Evolutionary conservation across 2,888 invertebrate genomes (phyloP), one percentile per base, ranked within the genome.

Genomic region (Meteorus cinctellus): DNA sequence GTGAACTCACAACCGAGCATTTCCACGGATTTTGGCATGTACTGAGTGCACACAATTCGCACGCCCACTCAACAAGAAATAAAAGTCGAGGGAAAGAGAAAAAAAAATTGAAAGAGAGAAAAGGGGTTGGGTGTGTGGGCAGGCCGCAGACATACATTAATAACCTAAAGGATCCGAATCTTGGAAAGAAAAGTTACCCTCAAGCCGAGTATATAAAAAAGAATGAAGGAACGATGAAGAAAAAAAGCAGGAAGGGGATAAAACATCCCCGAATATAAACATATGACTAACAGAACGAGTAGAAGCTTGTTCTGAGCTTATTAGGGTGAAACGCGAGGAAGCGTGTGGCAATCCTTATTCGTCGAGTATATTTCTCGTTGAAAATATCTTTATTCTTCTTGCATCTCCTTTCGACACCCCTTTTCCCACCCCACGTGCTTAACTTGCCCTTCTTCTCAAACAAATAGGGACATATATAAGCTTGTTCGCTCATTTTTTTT

Each of bases 81-180:
- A 63, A 34, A 48, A 48, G 48, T 48, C 16, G 8, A 41, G 41
- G 41, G 41, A 41, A 41, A 41, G 8, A 34, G n/a, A 34, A 41
- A 41, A 41, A 12, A 41, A 41, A 41, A 41, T 12, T 10, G 62
- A 24, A 12, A 36, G n/a, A n/a, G 24, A 34, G 41, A 31, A n/a
- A 51, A 66, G 19, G 27, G 31, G 65, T 10, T 45, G 24, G 31
- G 24, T 34, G 67, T 34, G 27, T 27, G 34, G 48, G 81, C 79
- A 80, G 82, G 77, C 81, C 79, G 85, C 86, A 86, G 88, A 88
- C 87, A 80, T 86, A 87, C 88, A 88, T 88, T 88, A 88, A 88
- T 88, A 88, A 88, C 87, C 82, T 77, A 78, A 81, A 81, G 86
- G 86, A 87, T 87, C 85, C 86, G 85, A 84, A 87, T 88, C 87